Evolutionary conservation across 2,888 invertebrate genomes (phyloP).

Genomic region (Tachina fera): DNA sequence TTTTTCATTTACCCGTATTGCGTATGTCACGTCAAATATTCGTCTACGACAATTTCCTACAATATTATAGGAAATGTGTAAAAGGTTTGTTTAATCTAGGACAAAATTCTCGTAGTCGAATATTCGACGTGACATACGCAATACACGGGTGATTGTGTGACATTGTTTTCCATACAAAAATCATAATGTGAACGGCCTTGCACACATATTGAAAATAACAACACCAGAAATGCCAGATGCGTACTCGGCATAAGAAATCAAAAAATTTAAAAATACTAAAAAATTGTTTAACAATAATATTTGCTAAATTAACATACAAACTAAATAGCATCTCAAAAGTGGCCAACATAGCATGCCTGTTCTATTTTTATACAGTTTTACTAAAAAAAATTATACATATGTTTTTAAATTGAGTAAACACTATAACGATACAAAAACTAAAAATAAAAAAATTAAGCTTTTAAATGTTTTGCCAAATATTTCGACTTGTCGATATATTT

Average conservation of each 20-base stretch:
- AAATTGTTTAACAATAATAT: constrained; percentile 28
- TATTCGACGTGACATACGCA: too few species aligned
- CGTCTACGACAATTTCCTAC: too few species aligned
- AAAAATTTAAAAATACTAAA: constrained; percentile 15
- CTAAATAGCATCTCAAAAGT: constrained; percentile 2
- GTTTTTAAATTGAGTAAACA: constrained; percentile 19
- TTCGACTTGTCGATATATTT: constrained; percentile 27
- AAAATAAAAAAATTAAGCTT: constrained; percentile 53
- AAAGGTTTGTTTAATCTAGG: too few species aligned
- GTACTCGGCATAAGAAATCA: background rate
- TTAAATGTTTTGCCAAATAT: constrained; percentile 64
- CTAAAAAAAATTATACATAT: constrained; percentile 25
- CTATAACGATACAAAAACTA: constrained; percentile 31
- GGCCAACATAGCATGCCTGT: constrained; percentile 54
- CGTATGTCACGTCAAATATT: too few species aligned
- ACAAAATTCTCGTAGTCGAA: too few species aligned
- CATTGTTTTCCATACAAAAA: too few species aligned
- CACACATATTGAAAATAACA: too few species aligned
- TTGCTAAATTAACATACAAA: constrained; percentile 43
- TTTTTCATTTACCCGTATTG: too few species aligned
- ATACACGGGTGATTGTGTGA: too few species aligned
- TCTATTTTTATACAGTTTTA: constrained; percentile 54
- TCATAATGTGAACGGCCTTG: too few species aligned
- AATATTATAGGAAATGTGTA: too few species aligned
- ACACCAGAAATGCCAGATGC: too few species aligned